These are phyloP conservation scores for Talpa occidentalis DNA, from an alignment of 2,113 vertebrate genomes.

Conservation along the genomic window DNA sequence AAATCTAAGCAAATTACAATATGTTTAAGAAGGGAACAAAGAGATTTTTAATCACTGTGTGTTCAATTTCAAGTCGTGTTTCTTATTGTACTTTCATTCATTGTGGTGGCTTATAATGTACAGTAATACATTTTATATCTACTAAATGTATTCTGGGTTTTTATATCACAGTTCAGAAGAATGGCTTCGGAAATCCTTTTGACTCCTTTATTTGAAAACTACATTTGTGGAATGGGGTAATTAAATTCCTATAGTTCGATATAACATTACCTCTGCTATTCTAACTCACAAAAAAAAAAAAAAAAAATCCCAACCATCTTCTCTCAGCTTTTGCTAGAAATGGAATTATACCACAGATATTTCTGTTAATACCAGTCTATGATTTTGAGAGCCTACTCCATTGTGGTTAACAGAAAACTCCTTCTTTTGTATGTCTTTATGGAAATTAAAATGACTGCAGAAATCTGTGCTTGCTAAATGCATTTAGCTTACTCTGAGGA, in stretches of 20 bases:
- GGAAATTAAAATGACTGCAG: slow-evolving; percentile 80
- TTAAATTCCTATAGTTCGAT: slow-evolving; percentile 79
- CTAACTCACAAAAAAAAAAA: slow-evolving; percentile 60
- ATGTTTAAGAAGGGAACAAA: slow-evolving; percentile 32
- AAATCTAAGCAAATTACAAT: slow-evolving; percentile 48
- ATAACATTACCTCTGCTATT: slow-evolving; percentile 73
- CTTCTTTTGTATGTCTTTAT: slow-evolving; percentile 69
- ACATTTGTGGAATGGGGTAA: slow-evolving; percentile 77
- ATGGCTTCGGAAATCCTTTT: slow-evolving; percentile 75
- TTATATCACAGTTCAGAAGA: slow-evolving; percentile 69
- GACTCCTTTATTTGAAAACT: slow-evolving; percentile 79
- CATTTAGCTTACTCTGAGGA: slow-evolving; percentile 70
- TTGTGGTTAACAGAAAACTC: slow-evolving; percentile 74
- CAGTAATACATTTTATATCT: slow-evolving; percentile 73
- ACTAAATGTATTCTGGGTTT: slow-evolving; percentile 63
- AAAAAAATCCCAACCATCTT: slow-evolving; percentile 62
- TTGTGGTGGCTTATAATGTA: slow-evolving; percentile 12
- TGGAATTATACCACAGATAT: slow-evolving; percentile 71
- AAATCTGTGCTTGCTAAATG: slow-evolving; percentile 75
- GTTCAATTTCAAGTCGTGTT: background rate
- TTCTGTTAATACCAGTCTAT: slow-evolving; percentile 67
- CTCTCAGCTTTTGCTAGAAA: slow-evolving; percentile 64
- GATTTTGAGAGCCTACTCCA: slow-evolving; percentile 74
- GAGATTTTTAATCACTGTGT: slow-evolving; percentile 59
- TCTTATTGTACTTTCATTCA: slow-evolving; percentile 27